phyloP scores from a whole-genome alignment of 2,113 vertebrate genomes.

The Oryzias woworae region DNA sequence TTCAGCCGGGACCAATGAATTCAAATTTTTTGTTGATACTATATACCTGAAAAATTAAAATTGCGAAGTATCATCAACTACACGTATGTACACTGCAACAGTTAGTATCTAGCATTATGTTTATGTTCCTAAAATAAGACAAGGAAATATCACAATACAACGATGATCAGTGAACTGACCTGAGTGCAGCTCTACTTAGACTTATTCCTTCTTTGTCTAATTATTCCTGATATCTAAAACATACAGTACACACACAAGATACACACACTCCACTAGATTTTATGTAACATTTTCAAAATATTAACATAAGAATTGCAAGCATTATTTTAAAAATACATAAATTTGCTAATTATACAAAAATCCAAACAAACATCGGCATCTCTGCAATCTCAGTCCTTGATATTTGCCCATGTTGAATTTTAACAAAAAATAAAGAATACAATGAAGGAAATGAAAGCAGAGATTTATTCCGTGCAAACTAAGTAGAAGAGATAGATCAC shows the following conservation, averaged over 20 bases:
- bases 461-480: conserved; percentile 24
- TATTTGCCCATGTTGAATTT: too few relatives aligned
- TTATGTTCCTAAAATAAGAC: not conserved
- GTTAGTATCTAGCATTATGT: not conserved
- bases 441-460: conserved; percentile 45
- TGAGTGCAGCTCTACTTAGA: conserved; percentile 2
- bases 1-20: not conserved
- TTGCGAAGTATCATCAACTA: not conserved
- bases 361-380: too few relatives aligned
- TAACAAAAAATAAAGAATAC: conserved; percentile 5
- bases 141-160: conserved; percentile 2
- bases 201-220: too few relatives aligned
- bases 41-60: not conserved
- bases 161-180: conserved; percentile 24
- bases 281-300: too few relatives aligned
- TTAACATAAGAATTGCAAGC: too few relatives aligned
- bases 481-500: conserved; percentile 45
- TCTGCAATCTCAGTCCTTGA: too few relatives aligned
- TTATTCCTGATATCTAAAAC: not conserved
- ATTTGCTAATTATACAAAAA: too few relatives aligned
- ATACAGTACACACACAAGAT: not conserved
- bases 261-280: not conserved
- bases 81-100: not conserved
- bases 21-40: not conserved
- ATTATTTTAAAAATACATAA: too few relatives aligned